Evolutionary conservation across 2,113 vertebrate species (phyloP).

Genomic region (Podarcis cretensis): DNA sequence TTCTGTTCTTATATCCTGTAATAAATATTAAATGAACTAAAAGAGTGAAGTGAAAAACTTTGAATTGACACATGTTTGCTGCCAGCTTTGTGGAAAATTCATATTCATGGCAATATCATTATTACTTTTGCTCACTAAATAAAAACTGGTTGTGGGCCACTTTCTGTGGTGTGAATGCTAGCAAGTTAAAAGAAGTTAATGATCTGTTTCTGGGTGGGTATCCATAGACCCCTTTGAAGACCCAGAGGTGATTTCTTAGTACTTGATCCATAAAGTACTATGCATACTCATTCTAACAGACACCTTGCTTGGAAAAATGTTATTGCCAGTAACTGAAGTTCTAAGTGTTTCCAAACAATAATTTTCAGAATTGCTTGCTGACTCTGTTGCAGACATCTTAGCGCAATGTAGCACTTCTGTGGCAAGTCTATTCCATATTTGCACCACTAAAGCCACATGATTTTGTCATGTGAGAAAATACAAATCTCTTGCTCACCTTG

Average conservation of each 20-base stretch:
- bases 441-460: not conserved
- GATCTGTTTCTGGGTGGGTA: not conserved
- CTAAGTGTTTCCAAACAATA: not conserved
- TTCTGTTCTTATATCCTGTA: not conserved
- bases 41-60: constrained; percentile 22
- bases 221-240: not conserved
- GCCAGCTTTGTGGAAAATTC: not conserved
- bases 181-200: constrained; percentile 4
- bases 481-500: not conserved
- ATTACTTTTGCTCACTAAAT: not conserved
- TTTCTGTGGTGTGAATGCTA: not conserved
- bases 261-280: not conserved
- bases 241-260: not conserved
- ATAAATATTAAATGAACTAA: not conserved
- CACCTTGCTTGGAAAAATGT: not conserved
- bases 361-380: not conserved
- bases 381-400: not conserved
- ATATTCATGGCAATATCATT: constrained; percentile 8
- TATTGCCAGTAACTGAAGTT: not conserved
- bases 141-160: not conserved
- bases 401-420: not conserved
- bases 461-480: not conserved
- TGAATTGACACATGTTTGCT: not conserved
- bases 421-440: not conserved
- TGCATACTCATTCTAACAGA: not conserved